Conservation (phyloP, 2,888 invertebrate species). For the Spodoptera picta region DNA sequence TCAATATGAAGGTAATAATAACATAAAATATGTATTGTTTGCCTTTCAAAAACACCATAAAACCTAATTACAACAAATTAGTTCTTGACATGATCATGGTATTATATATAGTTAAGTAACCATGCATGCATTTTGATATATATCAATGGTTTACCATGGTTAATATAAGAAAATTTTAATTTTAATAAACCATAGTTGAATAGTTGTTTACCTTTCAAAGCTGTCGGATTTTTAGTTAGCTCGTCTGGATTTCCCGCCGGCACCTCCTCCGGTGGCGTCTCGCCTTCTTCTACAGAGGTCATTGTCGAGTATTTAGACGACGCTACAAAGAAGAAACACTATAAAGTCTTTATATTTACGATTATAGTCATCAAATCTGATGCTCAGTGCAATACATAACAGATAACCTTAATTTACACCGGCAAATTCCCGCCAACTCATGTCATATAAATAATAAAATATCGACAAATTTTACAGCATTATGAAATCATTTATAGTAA, state of each 20-base stretch:
- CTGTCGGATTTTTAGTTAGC: slow-evolving; percentile 89
- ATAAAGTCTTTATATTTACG: not conserved
- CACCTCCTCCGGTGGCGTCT: slow-evolving; percentile 74
- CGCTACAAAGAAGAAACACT: slow-evolving; percentile 22
- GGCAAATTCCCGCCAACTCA: slow-evolving; percentile 73
- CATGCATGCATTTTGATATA: too few species aligned
- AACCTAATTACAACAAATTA: too few species aligned
- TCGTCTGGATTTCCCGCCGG: slow-evolving; percentile 88
- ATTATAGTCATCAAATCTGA: not conserved
- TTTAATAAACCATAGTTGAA: too few species aligned
- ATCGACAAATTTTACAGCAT: not conserved
- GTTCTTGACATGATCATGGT: too few species aligned
- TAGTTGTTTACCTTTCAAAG: slow-evolving; percentile 88
- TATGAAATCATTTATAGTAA: not conserved
- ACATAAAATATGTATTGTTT: too few species aligned
- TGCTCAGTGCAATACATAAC: slow-evolving; percentile 6
- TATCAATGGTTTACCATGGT: too few species aligned
- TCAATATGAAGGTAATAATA: too few species aligned
- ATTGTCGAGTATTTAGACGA: slow-evolving; percentile 59
- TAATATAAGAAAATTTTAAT: too few species aligned
- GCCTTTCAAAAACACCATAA: too few species aligned
- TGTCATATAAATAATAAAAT: slow-evolving; percentile 19
- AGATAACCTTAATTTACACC: slow-evolving; percentile 56
- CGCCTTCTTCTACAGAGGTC: slow-evolving; percentile 81
- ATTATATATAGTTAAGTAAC: too few species aligned